These are phyloP conservation scores for Tetramorium alpestre DNA, from an alignment of 1,140 invertebrate genomes.

Conservation along the genomic window DNA sequence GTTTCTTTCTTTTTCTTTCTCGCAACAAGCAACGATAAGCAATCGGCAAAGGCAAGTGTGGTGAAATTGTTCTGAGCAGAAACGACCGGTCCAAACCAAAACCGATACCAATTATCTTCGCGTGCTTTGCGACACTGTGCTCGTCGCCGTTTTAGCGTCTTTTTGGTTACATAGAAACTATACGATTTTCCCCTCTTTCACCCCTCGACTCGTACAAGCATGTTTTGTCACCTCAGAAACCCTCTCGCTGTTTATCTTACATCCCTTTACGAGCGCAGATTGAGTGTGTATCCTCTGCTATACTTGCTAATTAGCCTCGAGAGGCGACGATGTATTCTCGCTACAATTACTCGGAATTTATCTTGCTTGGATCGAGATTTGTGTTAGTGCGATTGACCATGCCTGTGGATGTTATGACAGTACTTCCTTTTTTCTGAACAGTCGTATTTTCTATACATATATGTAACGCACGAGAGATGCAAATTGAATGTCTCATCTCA, in stretches of 20 bases:
- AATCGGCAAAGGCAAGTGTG: constrained; percentile 85
- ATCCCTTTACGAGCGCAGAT: constrained; percentile 26
- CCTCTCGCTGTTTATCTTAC: neutral
- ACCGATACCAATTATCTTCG: constrained; percentile 3
- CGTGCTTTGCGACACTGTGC: neutral
- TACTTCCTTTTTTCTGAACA: constrained; percentile 16
- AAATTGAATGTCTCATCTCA: constrained; percentile 30
- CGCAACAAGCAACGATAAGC: constrained; percentile 82
- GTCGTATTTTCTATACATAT: neutral
- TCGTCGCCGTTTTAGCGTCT: constrained; percentile 27
- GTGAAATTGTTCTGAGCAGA: constrained; percentile 68
- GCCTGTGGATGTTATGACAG: constrained; percentile 77
- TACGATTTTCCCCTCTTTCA: neutral
- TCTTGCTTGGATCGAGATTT: constrained; percentile 73
- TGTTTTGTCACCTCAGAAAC: constrained; percentile 51
- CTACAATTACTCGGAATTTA: constrained; percentile 65
- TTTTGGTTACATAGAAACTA: neutral
- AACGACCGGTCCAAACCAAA: neutral
- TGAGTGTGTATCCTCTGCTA: constrained; percentile 25
- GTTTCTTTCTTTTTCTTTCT: constrained; percentile 24
- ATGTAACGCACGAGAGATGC: constrained; percentile 50
- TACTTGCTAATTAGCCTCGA: constrained; percentile 35
- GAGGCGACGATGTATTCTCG: neutral
- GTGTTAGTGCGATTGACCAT: constrained; percentile 73
- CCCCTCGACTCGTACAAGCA: constrained; percentile 51